Base-by-base conservation (phyloP, 2,888 invertebrate genomes). In the Lasius fuliginosus region DNA sequence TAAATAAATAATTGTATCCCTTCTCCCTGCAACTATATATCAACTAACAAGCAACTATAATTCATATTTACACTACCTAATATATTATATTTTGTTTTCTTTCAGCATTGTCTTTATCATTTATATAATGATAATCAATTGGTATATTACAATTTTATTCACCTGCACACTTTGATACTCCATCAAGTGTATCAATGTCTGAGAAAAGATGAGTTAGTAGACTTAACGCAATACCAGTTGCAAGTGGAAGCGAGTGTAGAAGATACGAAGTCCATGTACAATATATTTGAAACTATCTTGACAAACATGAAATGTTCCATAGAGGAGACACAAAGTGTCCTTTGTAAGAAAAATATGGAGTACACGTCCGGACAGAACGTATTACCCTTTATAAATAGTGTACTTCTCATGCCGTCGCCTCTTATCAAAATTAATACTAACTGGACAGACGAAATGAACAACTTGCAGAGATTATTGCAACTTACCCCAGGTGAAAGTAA, bases 401-500 rank as follows among this genome's bases (percentile, higher is more conserved):
- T 91, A 23, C 87, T 93, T n/a, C 89, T 94, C 9, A 91, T 92
- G 88, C 87, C 91, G 3, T 94, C 94, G 0, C 94, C 94, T 40
- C 88, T 86, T 11, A 92, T 94, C 15, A 90, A 92, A 81, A 89
- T 94, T 6, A 91, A 92, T 83, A 87, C 84, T 11, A 87, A 90
- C 67, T 82, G 62, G 33, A 83, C 84, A 30, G 60, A 86, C 4
- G 88, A 90, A 30, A 86, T 79, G 49, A 88, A 69, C 30, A 90
- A 92, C 56, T 83, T 89, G 82, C 86, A 88, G 40, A 92, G 91
- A 74, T 83, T 91, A 83, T 84, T 94, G 33, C 89, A 92, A 62
- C 86, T 94, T 30, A 94, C 94, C 3, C 94, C 94, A 1, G 89
- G 92, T 12, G 93, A 94, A 91, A 89, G 92, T 92, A 91, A 82